phyloP scores from a whole-genome alignment of 2,113 vertebrate species.

The Anser cygnoides region DNA sequence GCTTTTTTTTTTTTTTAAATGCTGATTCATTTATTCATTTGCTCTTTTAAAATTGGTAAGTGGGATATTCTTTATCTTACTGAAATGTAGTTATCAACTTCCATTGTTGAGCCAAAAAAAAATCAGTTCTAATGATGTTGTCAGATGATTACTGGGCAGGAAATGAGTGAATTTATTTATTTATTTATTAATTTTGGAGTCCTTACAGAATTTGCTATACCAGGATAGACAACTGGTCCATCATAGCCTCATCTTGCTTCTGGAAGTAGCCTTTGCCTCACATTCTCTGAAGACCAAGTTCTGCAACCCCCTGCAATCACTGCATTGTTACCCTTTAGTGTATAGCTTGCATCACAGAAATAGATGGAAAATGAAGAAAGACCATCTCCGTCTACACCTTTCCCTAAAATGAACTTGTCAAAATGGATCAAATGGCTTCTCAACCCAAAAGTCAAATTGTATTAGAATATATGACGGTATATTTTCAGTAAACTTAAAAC shows the following conservation, averaged over 20 bases:
- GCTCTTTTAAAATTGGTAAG: not conserved
- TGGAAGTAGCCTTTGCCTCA: not conserved
- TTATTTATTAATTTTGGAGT: not conserved
- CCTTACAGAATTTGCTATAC: not conserved
- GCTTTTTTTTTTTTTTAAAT: no score
- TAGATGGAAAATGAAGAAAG: not conserved
- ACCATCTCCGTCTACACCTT: fast-evolving
- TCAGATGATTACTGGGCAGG: not conserved
- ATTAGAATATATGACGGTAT: not conserved
- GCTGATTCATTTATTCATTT: not conserved
- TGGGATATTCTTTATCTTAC: not conserved
- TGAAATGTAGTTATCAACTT: not conserved
- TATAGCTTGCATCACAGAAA: not conserved
- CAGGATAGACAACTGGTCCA: not conserved
- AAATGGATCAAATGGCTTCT: not conserved
- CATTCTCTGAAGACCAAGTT: not conserved
- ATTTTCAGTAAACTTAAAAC: not conserved
- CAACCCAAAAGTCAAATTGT: not conserved
- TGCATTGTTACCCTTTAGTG: not conserved
- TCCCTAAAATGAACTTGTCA: not conserved
- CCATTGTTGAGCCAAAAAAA: not conserved
- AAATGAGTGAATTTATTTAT: not conserved
- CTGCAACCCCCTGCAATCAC: not conserved
- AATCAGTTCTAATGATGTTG: not conserved
- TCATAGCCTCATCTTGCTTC: not conserved